Conservation (phyloP, 2,888 invertebrate species). For the Lomographa bimaculata region DNA sequence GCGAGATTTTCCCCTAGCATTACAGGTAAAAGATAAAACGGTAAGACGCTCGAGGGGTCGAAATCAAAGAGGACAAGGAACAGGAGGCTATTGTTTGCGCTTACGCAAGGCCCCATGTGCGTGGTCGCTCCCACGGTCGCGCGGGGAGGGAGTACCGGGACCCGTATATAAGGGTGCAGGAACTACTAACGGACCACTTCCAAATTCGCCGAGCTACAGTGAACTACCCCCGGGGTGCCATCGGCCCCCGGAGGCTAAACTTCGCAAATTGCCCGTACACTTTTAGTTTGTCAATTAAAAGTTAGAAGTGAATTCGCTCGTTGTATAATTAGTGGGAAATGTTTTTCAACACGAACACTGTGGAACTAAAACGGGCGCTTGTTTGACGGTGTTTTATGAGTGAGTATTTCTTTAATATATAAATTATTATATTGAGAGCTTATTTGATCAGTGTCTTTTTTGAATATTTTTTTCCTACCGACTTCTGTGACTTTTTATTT, state of each 20-base stretch:
- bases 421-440: too few species aligned
- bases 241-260: conserved; percentile 54
- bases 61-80: conserved; percentile 72
- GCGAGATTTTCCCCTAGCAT: conserved; percentile 69
- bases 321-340: conserved; percentile 51
- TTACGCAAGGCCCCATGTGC: conserved; percentile 78
- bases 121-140: conserved; percentile 71
- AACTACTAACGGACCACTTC: conserved; percentile 57
- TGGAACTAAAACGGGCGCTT: conserved; percentile 21
- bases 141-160: conserved; percentile 59
- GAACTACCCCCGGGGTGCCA: conserved; percentile 61
- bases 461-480: too few species aligned
- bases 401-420: conserved; percentile 32
- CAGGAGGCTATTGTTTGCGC: conserved; percentile 71
- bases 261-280: conserved; percentile 30
- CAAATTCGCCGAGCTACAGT: conserved; percentile 56
- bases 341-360: conserved; percentile 22
- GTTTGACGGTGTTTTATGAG: conserved; percentile 40
- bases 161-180: conserved; percentile 60
- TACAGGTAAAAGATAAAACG: conserved; percentile 76
- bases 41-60: conserved; percentile 76
- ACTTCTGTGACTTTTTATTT: too few species aligned
- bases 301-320: conserved; percentile 47
- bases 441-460: too few species aligned
- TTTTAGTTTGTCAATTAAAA: conserved; percentile 56